Evolutionary conservation across 2,888 invertebrate genomes (phyloP), one percentile per base, ranked within the genome.

Genomic region (Xestia sexstrigata): DNA sequence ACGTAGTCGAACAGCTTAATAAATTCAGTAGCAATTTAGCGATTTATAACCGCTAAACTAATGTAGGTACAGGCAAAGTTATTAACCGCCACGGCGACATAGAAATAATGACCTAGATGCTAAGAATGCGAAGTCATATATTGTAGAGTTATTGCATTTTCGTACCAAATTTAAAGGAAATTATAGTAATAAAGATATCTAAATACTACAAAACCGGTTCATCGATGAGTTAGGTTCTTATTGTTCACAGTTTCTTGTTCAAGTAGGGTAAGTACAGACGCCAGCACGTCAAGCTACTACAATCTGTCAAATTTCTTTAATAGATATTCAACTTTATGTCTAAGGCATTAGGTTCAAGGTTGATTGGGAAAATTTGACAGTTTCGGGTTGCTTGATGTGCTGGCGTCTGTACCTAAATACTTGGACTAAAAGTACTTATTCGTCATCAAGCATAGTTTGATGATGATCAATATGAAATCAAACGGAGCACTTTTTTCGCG

Each of bases 1-100:
- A 73, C 68, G 71, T 30, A 58, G 17, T 60, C 47, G 30, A 83
- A 72, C 66, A 78, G 83, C 83, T 83, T 78, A 82, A 84, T 84
- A 84, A 84, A 84, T 86, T 82, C 72, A 73, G 83, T 86, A 83
- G 86, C 70, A 78, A 82, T 86, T 85, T 85, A 83, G 63, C 83
- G 78, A 83, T 85, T 83, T 82, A 82, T 86, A 75, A 78, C 83
- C 67, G 72, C 69, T 83, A 70, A 72, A 78, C 39, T 70, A 82
- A 82, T 75, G 66, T 74, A 74, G 35, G n/a, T 65, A 82, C 60
- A 78, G 65, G 63, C 70, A 78, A 86, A 78, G 74, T 78, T 78
- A 84, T 86, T 82, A 75, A 78, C 66, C 66, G 70, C 52, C 67
- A 63, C 58, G 23, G 70, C 65, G n/a, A n/a, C n/a, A 39, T 65